Base-by-base conservation (phyloP, 2,888 invertebrate genomes). In the Ischnus inquisitorius region DNA sequence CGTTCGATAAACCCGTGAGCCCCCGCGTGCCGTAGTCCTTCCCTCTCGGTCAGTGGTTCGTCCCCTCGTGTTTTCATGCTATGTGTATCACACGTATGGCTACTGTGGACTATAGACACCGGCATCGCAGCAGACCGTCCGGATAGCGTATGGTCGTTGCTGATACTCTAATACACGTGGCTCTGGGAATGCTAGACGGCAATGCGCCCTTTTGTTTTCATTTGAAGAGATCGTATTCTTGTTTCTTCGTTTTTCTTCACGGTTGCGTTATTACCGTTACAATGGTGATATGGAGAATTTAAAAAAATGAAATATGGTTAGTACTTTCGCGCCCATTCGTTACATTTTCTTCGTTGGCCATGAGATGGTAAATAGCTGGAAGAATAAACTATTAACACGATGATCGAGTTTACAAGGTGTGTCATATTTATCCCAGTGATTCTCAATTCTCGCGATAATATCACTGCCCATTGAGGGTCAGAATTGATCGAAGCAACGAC, bases 11-110 rank as follows among this genome's bases (percentile, higher is more conserved):
- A 83, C 83, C 78, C 75, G 71, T 41, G 62, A 51, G 57, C 39
- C 60, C 12, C 14, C 54, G 57, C 71, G 22, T 57, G 57, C 57
- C 41, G 41, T 57, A 54, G 68, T 71, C 22, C 51, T 79, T 79
- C 72, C 65, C 79, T 75, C 79, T 83, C 74, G 83, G 83, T 83
- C 83, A 83, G 68, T 83, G 79, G 83, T 83, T 83, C 83, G 79
- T 75, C 54, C 41, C 71, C 71, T 57, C 57, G 71, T 71, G 71
- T 57, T 71, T 71, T 71, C 57, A 41, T 22, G 71, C 57, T 39
- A n/a, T 54, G 71, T 22, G 39, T 28, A 54, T 48, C 4, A 51
- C 16, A 51, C 69, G 34, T 69, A 64, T 64, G 10, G 39, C 64
- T 54, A 54, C 69, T 39, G 69, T 10, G 12, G 28, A 48, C 16